Evolutionary conservation across 2,113 vertebrate genomes (phyloP), one percentile per base, ranked within the genome.

Genomic region (Myotis brandtii): DNA sequence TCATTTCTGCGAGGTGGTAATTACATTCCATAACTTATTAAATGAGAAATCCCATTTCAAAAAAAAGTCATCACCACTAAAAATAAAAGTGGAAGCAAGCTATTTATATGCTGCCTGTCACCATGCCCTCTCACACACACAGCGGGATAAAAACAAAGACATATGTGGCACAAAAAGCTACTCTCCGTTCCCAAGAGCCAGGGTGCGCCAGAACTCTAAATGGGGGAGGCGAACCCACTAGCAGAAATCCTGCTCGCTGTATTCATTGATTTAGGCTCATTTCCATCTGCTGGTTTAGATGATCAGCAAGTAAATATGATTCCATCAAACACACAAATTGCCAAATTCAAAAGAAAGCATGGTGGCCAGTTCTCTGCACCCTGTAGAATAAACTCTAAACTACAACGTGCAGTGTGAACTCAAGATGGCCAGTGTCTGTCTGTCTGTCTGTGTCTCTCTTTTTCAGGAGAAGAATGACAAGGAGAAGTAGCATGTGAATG

Each of bases 51-150:
- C 66, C 84, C 84, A 96, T 92, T 95, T 95, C 40, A 82, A 56
- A 95, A 75, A 95, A 92, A 95, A 86, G 21, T 93, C 88, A 91
- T 95, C 72, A 75, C 73, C 79, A 95, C 91, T 94, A 92, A 95
- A 96, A 97, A 96, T 97, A 95, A 96, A 95, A 97, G 80, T 85
- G 80, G 88, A 91, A 93, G 40, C 85, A 54, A 82, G 77, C 91
- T 97, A 98, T 97, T 96, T 96, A 94, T 95, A 97, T n/a, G 82
- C 83, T 56, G 82, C 92, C 86, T 94, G 96, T 94, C 97, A 93
- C 81, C 12, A 2, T 91, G 96, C 62, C 94, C 94, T 96, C 84
- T 92, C 86, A 9, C 86, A 94, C 86, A 92, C 91, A 86, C 88
- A 92, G 91, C 64, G 0, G 94, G 92, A 92, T 91, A 64, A 43